Base-by-base conservation (phyloP, 2,888 invertebrate genomes). In the Brachycybe producta region DNA sequence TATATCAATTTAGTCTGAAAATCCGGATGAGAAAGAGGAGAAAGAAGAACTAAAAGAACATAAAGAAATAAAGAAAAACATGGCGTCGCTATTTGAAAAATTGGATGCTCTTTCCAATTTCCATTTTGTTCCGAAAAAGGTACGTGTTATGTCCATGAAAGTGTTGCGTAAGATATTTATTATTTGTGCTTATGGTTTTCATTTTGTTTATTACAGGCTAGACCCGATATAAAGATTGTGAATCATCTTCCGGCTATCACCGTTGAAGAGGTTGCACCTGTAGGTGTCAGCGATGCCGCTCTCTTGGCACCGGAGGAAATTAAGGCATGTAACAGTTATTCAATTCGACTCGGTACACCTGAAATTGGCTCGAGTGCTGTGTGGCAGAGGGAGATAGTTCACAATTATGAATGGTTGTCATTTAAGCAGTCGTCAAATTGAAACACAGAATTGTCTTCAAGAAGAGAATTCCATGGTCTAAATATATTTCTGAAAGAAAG, bases 251-350 rank as follows among this genome's bases (percentile, higher is more conserved):
- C 95, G 1, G 86, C 92, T 0, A 79, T 97, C 44, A 77, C 74
- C 27, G 84, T 94, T 78, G 98, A 98, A 68, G 97, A 98, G 69
- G 91, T 94, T 5, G 90, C 91, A 0, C 95, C 95, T 0, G 74
- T 86, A 5, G 80, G 82, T n/a, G 76, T 81, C 0, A 88, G 83
- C 61, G 84, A 90, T 67, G 85, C 84, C 3, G 74, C 81, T 1
- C 67, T 91, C 32, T 70, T 95, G 55, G 94, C 95, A 17, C 94
- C 97, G 0, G 87, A 94, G 69, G 95, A 97, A 75, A 74, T 95
- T 1, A 79, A 66, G 63, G 70, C 68, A 56, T 26, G 52, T 54
- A 17, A 21, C 23, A 23, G 28, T 30, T 44, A 28, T 21, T 36
- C n/a, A n/a, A n/a, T n/a, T n/a, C n/a, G n/a, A n/a, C n/a, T n/a